Conservation (phyloP, 2,888 invertebrate species). For the Leptinotarsa juncta region DNA sequence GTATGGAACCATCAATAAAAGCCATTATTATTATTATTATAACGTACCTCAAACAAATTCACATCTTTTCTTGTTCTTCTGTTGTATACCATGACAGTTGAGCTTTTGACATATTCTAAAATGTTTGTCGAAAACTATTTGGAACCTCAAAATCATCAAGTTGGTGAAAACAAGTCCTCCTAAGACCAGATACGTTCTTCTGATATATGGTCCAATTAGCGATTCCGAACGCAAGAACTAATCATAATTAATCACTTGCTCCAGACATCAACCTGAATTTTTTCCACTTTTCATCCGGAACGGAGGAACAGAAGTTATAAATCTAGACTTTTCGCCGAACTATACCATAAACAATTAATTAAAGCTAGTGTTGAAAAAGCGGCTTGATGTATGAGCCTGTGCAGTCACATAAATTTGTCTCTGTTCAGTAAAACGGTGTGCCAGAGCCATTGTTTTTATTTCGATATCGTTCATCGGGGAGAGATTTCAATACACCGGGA, state of each 20-base stretch:
- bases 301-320: constrained; percentile 40
- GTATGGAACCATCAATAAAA: no score
- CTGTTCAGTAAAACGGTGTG: constrained; percentile 49
- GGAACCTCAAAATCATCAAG: no score
- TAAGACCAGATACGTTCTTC: background rate
- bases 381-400: constrained; percentile 45
- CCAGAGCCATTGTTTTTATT: constrained; percentile 50
- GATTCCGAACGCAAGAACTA: background rate
- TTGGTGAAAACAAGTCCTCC: background rate
- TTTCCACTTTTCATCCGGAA: constrained; percentile 36
- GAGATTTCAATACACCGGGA: constrained; percentile 38
- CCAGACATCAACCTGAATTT: constrained; percentile 25
- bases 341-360: constrained; percentile 55
- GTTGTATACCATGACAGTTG: no score
- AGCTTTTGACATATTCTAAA: no score
- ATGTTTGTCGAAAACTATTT: no score
- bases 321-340: constrained; percentile 51
- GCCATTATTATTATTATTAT: no score
- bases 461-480: constrained; percentile 47
- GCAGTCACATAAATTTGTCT: constrained; percentile 52
- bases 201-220: constrained; percentile 16
- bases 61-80: no score
- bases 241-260: constrained; percentile 18
- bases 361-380: constrained; percentile 52
- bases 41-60: no score